These are phyloP conservation scores for Circaetus cinerascens DNA, from an alignment of 2,113 vertebrate genomes.

Conservation along the genomic window DNA sequence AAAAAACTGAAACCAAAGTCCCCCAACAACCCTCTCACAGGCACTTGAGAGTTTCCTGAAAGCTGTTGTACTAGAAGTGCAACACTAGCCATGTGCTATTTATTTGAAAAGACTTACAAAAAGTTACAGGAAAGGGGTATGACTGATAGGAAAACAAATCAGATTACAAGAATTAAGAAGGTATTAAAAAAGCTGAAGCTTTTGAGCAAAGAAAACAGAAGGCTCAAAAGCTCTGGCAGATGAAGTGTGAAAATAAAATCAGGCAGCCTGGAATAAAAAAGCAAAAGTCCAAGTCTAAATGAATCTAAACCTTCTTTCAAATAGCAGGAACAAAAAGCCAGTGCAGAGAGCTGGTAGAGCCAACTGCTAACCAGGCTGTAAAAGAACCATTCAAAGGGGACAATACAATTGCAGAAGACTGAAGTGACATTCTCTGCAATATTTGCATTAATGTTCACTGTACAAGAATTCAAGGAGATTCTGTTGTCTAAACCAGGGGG, in stretches of 20 bases:
- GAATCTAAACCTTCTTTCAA: neutral
- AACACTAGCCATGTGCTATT: neutral
- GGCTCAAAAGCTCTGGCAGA: neutral
- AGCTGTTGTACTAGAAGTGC: neutral
- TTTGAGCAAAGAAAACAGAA: neutral
- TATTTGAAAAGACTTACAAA: neutral
- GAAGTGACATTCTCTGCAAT: neutral
- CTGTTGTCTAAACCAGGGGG: neutral
- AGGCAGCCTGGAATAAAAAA: neutral
- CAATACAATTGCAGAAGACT: neutral
- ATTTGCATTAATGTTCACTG: neutral
- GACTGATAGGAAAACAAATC: neutral
- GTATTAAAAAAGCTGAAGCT: neutral
- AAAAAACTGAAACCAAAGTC: neutral
- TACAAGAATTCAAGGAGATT: neutral
- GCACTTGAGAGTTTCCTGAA: neutral
- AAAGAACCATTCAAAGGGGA: neutral
- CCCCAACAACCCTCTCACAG: neutral
- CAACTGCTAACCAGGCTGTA: neutral
- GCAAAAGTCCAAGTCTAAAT: neutral
- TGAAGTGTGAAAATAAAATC: neutral
- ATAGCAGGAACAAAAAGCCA: neutral
- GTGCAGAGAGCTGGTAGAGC: neutral
- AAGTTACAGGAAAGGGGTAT: neutral
- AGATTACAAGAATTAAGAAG: neutral